These are phyloP conservation scores for Ctenosaura bakeri DNA, from an alignment of 2,797 vertebrate genomes.

Conservation along the genomic window DNA sequence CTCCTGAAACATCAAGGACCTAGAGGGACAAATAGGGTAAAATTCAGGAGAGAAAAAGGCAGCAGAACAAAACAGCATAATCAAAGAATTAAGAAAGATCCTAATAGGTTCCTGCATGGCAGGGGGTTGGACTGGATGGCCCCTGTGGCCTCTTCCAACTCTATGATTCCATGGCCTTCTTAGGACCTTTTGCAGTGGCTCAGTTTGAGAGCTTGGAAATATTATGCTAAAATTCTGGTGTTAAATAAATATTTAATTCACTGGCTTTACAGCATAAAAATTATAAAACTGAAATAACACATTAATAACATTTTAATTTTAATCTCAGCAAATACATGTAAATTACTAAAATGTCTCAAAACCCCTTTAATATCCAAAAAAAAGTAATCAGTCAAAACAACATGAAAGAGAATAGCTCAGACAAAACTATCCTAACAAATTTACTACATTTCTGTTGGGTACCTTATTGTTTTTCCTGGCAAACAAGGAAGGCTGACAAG, in stretches of 20 bases:
- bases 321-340: not conserved
- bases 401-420: not conserved
- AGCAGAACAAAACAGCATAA: not conserved
- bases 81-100: not conserved
- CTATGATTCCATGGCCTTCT: no score
- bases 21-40: conserved; percentile 57
- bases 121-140: no score
- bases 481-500: no score
- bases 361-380: not conserved
- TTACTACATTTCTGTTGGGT: no score
- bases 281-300: not conserved
- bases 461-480: no score
- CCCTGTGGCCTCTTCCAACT: no score
- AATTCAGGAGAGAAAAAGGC: accelerated
- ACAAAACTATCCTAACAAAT: no score
- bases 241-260: not conserved
- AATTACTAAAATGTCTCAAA: not conserved
- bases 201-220: not conserved
- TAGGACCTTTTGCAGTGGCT: not conserved
- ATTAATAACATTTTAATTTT: not conserved
- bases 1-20: conserved; percentile 92
- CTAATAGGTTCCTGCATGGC: no score
- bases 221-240: not conserved
- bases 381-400: not conserved
- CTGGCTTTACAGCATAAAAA: not conserved